Evolutionary conservation across 2,888 invertebrate genomes (phyloP), one percentile per base, ranked within the genome.

Genomic region (Eupsilia transversa): DNA sequence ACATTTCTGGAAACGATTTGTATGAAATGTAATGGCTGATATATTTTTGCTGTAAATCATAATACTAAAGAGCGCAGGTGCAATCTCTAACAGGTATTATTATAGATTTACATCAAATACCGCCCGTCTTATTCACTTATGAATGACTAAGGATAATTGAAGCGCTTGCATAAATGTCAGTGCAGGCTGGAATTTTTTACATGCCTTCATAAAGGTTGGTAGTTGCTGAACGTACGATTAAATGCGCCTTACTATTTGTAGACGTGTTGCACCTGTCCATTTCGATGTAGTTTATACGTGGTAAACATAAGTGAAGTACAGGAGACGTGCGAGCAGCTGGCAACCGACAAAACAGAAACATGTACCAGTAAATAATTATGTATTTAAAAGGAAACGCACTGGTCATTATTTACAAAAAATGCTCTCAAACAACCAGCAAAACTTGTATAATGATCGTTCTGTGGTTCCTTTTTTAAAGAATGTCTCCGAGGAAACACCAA

Each of bases 61-160:
- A 68, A 38, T 67, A 79, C 30, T 41, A 30, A 46, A 33, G 56
- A 61, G 33, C 23, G 70, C 84, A 82, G 80, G 85, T 86, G 86
- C 63, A 49, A 63, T 77, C 17, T 75, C 43, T 43, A 56, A 72
- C 63, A 80, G 72, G 66, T 80, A 74, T 75, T 67, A 69, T 43
- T 41, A 41, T 56, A 66, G 41, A 76, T 63, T 56, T 59, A 56
- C 38, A 75, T 77, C 61, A 43, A 79, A 85, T 86, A 63, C 74
- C 77, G 60, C 9, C 60, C 30, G 78, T 77, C 79, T 82, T 86
- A 86, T 84, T 87, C 79, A 87, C 64, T 80, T 79, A 78, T 64
- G 60, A 82, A 84, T 80, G 74, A 78, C 79, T 74, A 61, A 71
- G 68, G 59, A 74, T 82, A 82, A 82, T 79, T 77, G 76, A 57